Conservation (phyloP, 2,797 vertebrate genomes). For the Spheniscus humboldti region DNA sequence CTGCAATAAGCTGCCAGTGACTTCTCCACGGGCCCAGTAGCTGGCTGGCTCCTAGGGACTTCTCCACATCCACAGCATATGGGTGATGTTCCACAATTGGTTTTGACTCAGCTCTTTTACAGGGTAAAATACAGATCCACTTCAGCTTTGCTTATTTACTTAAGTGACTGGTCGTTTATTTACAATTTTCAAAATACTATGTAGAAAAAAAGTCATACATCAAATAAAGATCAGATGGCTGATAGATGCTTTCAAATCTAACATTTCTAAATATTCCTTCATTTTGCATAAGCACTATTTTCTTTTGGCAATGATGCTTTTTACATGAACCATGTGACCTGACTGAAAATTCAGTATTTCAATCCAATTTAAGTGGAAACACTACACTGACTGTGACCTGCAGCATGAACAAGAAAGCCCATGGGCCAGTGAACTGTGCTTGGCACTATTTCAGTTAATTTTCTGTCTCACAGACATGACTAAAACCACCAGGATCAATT, state of each 20-base stretch:
- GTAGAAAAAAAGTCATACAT: neutral
- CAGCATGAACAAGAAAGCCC: neutral
- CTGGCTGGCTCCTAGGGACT: neutral
- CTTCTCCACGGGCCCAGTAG: accelerated
- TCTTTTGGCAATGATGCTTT: neutral
- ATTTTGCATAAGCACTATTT: neutral
- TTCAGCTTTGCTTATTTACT: neutral
- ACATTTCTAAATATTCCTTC: neutral
- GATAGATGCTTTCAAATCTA: neutral
- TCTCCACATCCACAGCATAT: neutral
- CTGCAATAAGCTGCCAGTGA: neutral
- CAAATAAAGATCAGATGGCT: neutral
- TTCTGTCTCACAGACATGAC: neutral
- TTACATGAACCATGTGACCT: neutral
- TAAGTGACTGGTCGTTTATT: neutral
- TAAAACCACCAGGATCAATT: neutral
- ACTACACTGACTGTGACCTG: neutral
- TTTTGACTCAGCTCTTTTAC: neutral
- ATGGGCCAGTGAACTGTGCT: neutral
- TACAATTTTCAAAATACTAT: neutral
- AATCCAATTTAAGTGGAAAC: neutral
- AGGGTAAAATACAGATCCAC: neutral
- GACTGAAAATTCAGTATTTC: neutral
- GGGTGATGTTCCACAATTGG: neutral
- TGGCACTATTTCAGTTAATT: neutral